Base-by-base conservation (phyloP, 2,888 invertebrate species). In the Urechis unicinctus region DNA sequence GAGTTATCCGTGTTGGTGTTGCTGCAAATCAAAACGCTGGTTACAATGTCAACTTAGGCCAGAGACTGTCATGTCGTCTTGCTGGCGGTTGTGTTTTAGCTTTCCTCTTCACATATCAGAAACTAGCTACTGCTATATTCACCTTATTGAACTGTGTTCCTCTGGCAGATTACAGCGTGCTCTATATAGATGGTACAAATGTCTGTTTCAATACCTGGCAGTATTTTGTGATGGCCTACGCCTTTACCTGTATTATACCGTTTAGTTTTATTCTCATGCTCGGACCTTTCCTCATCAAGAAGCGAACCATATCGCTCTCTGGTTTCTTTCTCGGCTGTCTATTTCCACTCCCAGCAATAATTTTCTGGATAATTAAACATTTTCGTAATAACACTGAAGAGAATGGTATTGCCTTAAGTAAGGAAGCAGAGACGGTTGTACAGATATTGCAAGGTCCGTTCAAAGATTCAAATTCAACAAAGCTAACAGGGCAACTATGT, bases 141-240 rank as follows among this genome's bases (percentile, higher is more conserved):
- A 53, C 50, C 21, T 52, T 61, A n/a, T 49, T 61, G 25, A 61
- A 60, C 60, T 61, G 61, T 36, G 61, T 61, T 0, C 55, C 61
- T 2, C 54, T 61, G 13, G 56, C 54, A 17, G 56, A 53, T 30
- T 30, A 52, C 13, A 47, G 47, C 28, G 55, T 58, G 13, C 43
- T 61, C 6, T 58, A 58, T 31, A 52, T 61, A 17, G 61, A 61
- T 26, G 61, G 56, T 26, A 28, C 52, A 9, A 53, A 50, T 22
- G 36, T 21, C 9, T 61, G 61, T 44, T 60, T 55, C 41, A 25
- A 52, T 41, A 26, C 30, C 25, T 61, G 61, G 61, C 61, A 61
- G 45, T 56, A 54, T 43, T 57, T 48, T n/a, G 56, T 61, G 13
- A 48, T 61, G 49, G 56, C 50, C 25, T 61, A 60, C 43, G 55